Base-by-base conservation (phyloP, 2,113 vertebrate species). In the Mormoops blainvillei region DNA sequence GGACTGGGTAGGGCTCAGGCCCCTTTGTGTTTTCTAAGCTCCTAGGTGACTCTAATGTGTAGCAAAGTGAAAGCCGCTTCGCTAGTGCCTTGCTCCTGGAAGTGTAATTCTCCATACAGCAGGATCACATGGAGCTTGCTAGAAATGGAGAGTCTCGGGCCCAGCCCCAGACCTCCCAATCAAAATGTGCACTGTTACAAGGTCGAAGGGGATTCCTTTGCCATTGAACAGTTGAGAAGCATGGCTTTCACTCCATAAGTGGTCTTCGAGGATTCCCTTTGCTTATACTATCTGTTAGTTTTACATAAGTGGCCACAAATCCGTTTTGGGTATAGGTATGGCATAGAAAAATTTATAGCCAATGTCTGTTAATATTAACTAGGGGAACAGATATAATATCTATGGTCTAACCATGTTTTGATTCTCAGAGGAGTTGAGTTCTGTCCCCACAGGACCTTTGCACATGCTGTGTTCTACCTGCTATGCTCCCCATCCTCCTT, bases 381-480 rank as follows among this genome's bases (percentile, higher is more conserved):
- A 54, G 26, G 41, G 67, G 73, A 58, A 33, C 11, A 45, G 63
- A 43, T 12, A 8, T 22, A 28, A n/a, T 11, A 20, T 50, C 28
- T 68, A 2, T 20, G 12, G 15, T 50, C 3, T 84, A 20, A 45
- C 18, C 45, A 15, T 77, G n/a, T 63, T 76, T 71, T 36, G 45
- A 36, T 67, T 91, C 20, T 24, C 28, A 36, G 16, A 58, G 28
- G 33, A 4, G 45, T 48, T 0, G 2, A 56, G 67, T 28, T 61
- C 63, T 41, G 26, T 58, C 67, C 12, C 71, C 70, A 15, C 19
- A 58, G 96, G 85, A 19, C 58, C 85, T 90, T 85, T 67, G 93
- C 77, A 19, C 0, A 1, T 54, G 70, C 56, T 68, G 19, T 33
- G 1, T 5, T 87, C 20, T 13, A 36, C 19, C 74, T 50, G 19